Conservation (phyloP, 2,888 invertebrate genomes). For the Drosophila meridiana region DNA sequence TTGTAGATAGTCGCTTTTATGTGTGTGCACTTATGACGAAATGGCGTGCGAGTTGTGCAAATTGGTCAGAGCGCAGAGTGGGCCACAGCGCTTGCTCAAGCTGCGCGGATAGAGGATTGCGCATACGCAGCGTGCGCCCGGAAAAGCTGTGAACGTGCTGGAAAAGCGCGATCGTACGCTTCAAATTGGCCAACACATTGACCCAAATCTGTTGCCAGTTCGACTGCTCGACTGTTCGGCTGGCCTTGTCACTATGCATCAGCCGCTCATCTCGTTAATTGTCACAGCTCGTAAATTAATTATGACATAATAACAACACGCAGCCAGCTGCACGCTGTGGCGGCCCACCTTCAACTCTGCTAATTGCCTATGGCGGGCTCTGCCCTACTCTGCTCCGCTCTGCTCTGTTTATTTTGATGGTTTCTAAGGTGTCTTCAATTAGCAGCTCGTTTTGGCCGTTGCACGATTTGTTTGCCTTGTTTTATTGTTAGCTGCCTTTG, state of each 20-base stretch:
- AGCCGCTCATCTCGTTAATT: slow-evolving; percentile 71
- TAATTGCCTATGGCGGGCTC: slow-evolving; percentile 73
- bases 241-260: slow-evolving; percentile 69
- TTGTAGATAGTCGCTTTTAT: slow-evolving; percentile 6
- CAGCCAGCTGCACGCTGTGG: slow-evolving; percentile 36
- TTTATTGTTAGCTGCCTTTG: slow-evolving; percentile 29
- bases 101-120: slow-evolving; percentile 57
- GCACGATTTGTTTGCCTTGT: slow-evolving; percentile 59
- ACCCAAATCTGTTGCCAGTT: slow-evolving; percentile 55
- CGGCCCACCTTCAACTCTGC: slow-evolving; percentile 71
- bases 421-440: slow-evolving; percentile 75
- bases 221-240: slow-evolving; percentile 15
- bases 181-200: slow-evolving; percentile 62
- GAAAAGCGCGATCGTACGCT: slow-evolving; percentile 26
- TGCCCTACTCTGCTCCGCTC: slow-evolving; percentile 52
- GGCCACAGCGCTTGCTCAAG: slow-evolving; percentile 32
- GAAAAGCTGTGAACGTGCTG: slow-evolving; percentile 47
- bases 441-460: slow-evolving; percentile 66
- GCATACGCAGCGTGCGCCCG: slow-evolving; percentile 69
- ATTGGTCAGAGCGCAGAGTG: slow-evolving; percentile 34
- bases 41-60: slow-evolving; percentile 58
- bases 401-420: slow-evolving; percentile 70
- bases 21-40: slow-evolving; percentile 66
- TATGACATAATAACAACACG: slow-evolving; percentile 72
- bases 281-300: slow-evolving; percentile 82